Evolutionary conservation across 1,140 invertebrate species (phyloP), one percentile per base, ranked within the genome.

Genomic region (Bombyx mandarina): DNA sequence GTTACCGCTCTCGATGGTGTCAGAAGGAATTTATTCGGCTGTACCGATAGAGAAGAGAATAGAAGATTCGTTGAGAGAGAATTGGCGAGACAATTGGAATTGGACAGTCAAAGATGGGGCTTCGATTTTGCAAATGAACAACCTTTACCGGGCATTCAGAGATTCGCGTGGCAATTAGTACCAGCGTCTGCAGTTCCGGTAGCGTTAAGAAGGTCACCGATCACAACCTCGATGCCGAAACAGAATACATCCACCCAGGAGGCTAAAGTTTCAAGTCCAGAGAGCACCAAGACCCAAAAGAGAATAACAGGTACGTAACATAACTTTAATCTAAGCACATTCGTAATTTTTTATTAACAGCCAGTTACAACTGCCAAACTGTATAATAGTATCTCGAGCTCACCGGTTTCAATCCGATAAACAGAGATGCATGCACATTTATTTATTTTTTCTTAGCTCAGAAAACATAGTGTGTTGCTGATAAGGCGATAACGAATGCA

Each of bases 41-140:
- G 77, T 51, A 82, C 77, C 1, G 81, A 85, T 51, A 69, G 79
- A 58, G 82, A 86, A 53, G 82, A 86, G 57, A 86, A 87, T 55
- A 76, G 81, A 47, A 63, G 82, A 53, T 82, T 88, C 59, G 79
- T 79, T 12, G 83, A 88, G 57, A 66, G 78, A 55, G 86, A 88
- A 50, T 57, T 88, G 51, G 73, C 79, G 7, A 70, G 77, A 42
- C 83, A 87, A 54, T 62, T 83, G 42, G 82, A 87, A 57, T 50
- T 82, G 43, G 82, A 85, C 60, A 88, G 82, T 57, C 77, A 85
- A 54, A 73, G 79, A 75, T 88, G 85, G 85, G 85, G 77, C 10
- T 88, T 88, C 57, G 84, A 88, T 60, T 88, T 88, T 58, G 79
- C 80, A 4, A 79, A 81, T 54, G 86, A 88, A 59, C 71, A 75